Base-by-base conservation (phyloP, 2,797 vertebrate genomes). In the Microcaecilia unicolor region DNA sequence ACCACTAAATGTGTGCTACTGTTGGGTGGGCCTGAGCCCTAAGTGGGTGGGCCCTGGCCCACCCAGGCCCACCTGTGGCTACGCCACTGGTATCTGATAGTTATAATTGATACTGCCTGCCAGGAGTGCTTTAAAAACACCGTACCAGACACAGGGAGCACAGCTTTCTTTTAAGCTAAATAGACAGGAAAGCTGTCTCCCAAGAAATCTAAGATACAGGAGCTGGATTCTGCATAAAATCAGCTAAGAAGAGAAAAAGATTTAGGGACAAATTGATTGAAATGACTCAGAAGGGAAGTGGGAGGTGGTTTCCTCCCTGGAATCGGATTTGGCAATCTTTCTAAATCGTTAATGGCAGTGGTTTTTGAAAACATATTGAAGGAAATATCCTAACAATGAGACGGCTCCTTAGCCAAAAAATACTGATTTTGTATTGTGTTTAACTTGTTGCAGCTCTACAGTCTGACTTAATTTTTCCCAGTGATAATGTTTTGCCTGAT, bases 301-400 rank as follows among this genome's bases (percentile, higher is more conserved):
- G 88, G 88, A 80, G 74, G 76, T 62, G 70, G 66, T 76, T 90
- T 90, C 89, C 89, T 91, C 86, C 84, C 85, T 72, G 77, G 67
- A 80, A 83, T 81, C 80, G 77, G 57, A 75, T 50, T 70, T 83
- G 80, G 78, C 78, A 11, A 81, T 81, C 78, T 54, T 67, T 80
- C 73, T 52, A 49, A 37, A 58, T 74, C 74, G 63, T 77, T 77
- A 71, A 81, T 55, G 60, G 64, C 58, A 28, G 30, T 48, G 68
- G 64, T 67, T 74, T 79, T 70, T 81, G 76, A 72, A 80, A 83
- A 81, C 78, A 77, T 56, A 70, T 60, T 72, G 60, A 72, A 81
- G 80, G 80, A 83, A 83, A 76, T 81, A 71, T 73, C 72, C 72
- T 64, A 69, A 81, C 80, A 81, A 81, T 80, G 74, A 83, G 73